Evolutionary conservation across 1,140 invertebrate species (phyloP).

Genomic region (Drosophila persimilis): DNA sequence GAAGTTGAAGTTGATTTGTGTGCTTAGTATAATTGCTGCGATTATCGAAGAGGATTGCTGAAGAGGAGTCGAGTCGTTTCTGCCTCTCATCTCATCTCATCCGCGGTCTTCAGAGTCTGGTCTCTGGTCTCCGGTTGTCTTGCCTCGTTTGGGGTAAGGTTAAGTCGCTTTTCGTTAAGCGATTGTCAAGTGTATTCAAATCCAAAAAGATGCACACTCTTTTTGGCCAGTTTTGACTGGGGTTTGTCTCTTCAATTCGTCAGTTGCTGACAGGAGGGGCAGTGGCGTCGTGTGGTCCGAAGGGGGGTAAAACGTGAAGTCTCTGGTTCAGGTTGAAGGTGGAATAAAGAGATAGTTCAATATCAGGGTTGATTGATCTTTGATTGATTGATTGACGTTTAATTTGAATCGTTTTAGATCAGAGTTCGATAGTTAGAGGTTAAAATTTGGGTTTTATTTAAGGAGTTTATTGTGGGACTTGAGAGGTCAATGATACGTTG

Average conservation of each 20-base stretch:
- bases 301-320: not conserved
- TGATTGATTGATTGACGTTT: not conserved
- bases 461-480: slow-evolving; percentile 24
- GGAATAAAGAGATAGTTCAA: not conserved
- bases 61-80: slow-evolving; percentile 20
- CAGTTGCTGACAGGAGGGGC: slow-evolving; percentile 15
- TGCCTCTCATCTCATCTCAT: slow-evolving; percentile 2
- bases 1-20: slow-evolving; percentile 65
- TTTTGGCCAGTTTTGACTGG: slow-evolving; percentile 39
- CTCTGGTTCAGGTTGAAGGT: no score
- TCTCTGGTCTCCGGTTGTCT: not conserved
- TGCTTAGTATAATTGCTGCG: slow-evolving; percentile 70
- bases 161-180: slow-evolving; percentile 60
- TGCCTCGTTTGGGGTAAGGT: slow-evolving; percentile 48
- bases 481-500: not conserved
- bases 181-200: slow-evolving; percentile 71
- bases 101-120: not conserved
- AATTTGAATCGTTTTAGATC: slow-evolving; percentile 4
- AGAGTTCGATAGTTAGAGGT: slow-evolving; percentile 8
- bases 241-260: slow-evolving; percentile 25
- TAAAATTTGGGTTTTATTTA: not conserved
- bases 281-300: slow-evolving; percentile 25
- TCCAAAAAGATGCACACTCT: slow-evolving; percentile 49
- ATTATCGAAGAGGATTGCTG: slow-evolving; percentile 46
- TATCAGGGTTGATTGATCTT: slow-evolving; percentile 22